These are phyloP conservation scores for Onychostoma macrolepis DNA, from an alignment of 2,113 vertebrate species.

Conservation along the genomic window DNA sequence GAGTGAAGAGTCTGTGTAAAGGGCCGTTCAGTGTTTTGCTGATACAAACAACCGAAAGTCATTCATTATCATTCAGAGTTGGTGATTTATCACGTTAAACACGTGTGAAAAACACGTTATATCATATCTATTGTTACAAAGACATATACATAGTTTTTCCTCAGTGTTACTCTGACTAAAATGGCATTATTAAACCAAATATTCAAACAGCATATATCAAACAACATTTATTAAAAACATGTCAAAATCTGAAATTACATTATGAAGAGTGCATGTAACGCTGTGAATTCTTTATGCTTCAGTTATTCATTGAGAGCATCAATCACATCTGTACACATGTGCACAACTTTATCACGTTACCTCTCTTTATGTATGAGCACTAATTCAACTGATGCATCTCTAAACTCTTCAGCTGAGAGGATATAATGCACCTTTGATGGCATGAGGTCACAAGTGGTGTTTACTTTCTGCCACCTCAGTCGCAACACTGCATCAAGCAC, in stretches of 20 bases:
- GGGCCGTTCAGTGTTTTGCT: not conserved
- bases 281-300: not conserved
- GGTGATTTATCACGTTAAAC: not conserved
- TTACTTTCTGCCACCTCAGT: slow-evolving; percentile 53
- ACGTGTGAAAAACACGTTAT: not conserved
- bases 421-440: slow-evolving; percentile 38
- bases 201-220: not conserved
- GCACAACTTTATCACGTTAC: not conserved
- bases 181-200: too few relatives aligned
- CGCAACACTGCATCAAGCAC: slow-evolving; percentile 45
- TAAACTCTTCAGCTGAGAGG: slow-evolving; percentile 20
- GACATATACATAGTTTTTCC: not conserved
- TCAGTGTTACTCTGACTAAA: not conserved
- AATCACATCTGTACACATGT: not conserved
- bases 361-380: not conserved
- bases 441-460: slow-evolving; percentile 55
- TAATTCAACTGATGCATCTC: slow-evolving; percentile 34
- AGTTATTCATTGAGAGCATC: not conserved
- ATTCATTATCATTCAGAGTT: not conserved
- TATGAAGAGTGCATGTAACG: not conserved
- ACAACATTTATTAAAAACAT: not conserved
- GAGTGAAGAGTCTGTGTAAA: not conserved
- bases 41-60: not conserved
- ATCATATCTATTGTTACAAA: not conserved
- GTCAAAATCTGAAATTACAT: not conserved